phyloP scores from a whole-genome alignment of 2,888 invertebrate genomes.

The Tinea pellionella region DNA sequence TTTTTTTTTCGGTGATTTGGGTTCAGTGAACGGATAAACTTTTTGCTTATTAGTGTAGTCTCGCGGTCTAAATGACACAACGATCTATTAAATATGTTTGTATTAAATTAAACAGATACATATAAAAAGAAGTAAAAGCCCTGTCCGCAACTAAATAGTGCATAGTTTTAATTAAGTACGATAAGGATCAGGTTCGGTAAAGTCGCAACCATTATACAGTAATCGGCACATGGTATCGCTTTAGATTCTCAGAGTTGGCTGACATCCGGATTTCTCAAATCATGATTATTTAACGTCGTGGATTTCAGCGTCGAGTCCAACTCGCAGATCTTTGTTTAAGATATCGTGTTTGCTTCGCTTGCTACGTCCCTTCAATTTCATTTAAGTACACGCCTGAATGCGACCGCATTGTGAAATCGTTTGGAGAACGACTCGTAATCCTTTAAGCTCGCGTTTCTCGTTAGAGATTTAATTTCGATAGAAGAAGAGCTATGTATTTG shows the following conservation, averaged over 20 bases:
- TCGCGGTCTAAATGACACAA: background rate
- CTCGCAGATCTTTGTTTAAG: slow-evolving; percentile 4
- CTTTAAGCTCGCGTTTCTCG: background rate
- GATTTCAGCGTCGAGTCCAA: background rate
- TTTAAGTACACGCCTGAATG: slow-evolving; percentile 27
- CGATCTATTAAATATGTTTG: background rate
- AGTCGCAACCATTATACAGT: background rate
- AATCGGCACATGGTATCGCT: slow-evolving; percentile 1
- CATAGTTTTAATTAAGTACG: background rate
- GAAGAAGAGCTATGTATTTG: background rate
- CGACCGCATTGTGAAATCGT: background rate
- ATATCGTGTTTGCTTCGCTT: slow-evolving; percentile 18
- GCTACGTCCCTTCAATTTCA: slow-evolving; percentile 39
- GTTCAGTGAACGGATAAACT: slow-evolving; percentile 1
- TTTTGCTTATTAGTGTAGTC: background rate
- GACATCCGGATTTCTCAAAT: slow-evolving; percentile 9
- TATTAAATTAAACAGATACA: background rate
- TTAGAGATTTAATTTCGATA: background rate
- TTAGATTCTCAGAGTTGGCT: background rate
- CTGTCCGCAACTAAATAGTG: background rate
- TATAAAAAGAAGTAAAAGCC: background rate
- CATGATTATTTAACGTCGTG: slow-evolving; percentile 5
- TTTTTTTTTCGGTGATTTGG: background rate
- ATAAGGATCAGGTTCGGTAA: background rate
- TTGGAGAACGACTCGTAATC: background rate